These are phyloP conservation scores for Himalopsyche tibetana DNA, from an alignment of 2,888 invertebrate species.

Conservation along the genomic window DNA sequence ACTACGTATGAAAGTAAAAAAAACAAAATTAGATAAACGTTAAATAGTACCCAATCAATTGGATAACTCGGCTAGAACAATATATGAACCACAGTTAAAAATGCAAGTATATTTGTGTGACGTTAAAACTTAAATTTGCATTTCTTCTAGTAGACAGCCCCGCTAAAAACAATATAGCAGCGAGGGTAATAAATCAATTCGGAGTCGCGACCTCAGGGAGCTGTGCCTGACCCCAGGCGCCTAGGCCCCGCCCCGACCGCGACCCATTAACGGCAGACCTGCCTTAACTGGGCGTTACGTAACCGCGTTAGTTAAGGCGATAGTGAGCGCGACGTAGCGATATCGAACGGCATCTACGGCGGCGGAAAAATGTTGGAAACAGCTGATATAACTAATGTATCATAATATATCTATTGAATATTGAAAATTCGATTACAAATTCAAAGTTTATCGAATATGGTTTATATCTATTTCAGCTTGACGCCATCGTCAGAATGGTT, in stretches of 20 bases:
- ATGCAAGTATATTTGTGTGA: no score
- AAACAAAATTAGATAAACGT: not conserved
- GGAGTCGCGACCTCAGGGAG: not conserved
- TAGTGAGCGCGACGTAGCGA: not conserved
- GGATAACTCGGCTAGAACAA: not conserved
- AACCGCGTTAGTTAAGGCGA: not conserved
- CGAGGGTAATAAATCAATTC: slow-evolving; percentile 8
- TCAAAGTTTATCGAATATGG: no score
- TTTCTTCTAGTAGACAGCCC: no score
- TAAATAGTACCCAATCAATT: not conserved
- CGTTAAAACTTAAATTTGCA: no score
- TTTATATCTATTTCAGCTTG: no score
- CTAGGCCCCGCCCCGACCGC: slow-evolving; percentile 11
- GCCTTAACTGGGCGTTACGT: slow-evolving; percentile 33
- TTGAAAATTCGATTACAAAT: no score
- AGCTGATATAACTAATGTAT: not conserved
- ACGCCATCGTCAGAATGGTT: no score
- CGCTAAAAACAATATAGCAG: not conserved
- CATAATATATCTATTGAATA: no score
- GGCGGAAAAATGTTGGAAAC: not conserved
- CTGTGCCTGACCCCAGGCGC: not conserved
- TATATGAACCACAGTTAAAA: not conserved
- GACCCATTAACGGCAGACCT: slow-evolving; percentile 35
- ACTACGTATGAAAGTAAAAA: no score
- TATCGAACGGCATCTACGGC: not conserved